phyloP scores from a whole-genome alignment of 2,888 invertebrate species.

The Cantharis rustica region DNA sequence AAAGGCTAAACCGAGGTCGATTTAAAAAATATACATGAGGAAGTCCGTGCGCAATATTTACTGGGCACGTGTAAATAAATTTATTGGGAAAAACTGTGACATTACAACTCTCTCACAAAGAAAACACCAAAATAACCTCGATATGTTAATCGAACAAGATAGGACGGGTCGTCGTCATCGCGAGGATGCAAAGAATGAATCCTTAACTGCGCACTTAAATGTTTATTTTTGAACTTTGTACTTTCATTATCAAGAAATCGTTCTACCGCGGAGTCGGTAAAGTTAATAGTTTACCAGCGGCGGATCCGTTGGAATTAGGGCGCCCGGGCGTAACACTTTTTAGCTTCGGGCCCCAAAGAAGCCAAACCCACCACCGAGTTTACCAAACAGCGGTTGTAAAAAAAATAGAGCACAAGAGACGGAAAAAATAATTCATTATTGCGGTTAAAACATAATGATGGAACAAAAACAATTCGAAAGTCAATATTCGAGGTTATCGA shows the following conservation, averaged over 20 bases:
- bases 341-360: too few relatives aligned
- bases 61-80: not conserved
- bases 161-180: not conserved
- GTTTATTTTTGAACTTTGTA: not conserved
- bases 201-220: not conserved
- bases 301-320: too few relatives aligned
- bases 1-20: constrained; percentile 27
- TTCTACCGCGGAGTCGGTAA: not conserved
- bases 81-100: not conserved
- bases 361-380: too few relatives aligned
- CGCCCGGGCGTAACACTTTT: too few relatives aligned
- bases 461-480: not conserved
- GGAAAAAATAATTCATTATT: not conserved
- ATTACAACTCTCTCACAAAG: not conserved
- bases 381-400: too few relatives aligned
- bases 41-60: not conserved
- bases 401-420: not conserved
- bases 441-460: not conserved
- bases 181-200: not conserved
- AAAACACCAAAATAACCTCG: not conserved
- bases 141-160: not conserved
- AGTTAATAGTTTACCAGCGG: not conserved
- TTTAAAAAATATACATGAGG: not conserved
- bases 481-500: constrained; percentile 1
- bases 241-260: not conserved